Percentiles rank a stretch among this genome's conserved stretches.
These are phyloP conservation scores for Chromoteleia sp. DNA, from an alignment of 2,888 invertebrate species.

Conservation along the genomic window DNA sequence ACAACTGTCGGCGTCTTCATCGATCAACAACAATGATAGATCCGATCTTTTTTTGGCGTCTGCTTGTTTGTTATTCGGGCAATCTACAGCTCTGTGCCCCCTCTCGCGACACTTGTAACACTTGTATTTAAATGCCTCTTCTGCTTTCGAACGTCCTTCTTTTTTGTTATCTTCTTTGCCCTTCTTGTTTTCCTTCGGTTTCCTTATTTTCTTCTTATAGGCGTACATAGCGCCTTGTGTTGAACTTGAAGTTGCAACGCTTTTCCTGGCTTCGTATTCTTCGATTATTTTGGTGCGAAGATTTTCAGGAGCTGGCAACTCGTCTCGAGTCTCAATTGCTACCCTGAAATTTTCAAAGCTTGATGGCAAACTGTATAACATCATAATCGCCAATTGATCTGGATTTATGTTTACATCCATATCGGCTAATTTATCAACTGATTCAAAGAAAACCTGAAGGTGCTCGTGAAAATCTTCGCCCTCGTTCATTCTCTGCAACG, in stretches of 20 bases:
- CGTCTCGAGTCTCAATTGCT: slow-evolving; percentile 21
- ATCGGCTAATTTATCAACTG: slow-evolving; percentile 2
- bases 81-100: background rate
- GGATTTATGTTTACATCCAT: slow-evolving; percentile 11
- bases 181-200: background rate
- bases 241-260: background rate
- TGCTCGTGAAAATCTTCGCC: slow-evolving; percentile 1
- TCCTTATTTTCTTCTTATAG: background rate
- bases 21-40: too few relatives aligned
- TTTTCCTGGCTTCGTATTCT: slow-evolving; percentile 3
- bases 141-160: too few relatives aligned
- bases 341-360: slow-evolving; percentile 22
- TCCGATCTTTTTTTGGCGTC: too few relatives aligned
- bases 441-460: background rate
- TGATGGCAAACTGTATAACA: background rate
- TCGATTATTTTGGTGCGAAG: slow-evolving; percentile 34
- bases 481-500: slow-evolving; percentile 1
- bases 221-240: slow-evolving; percentile 17
- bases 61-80: background rate
- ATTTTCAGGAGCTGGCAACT: slow-evolving; percentile 40
- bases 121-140: background rate
- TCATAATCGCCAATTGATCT: background rate
- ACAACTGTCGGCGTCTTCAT: background rate
- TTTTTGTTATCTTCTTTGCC: background rate
- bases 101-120: background rate